phyloP scores from a whole-genome alignment of 2,113 vertebrate genomes.

The Oenanthe melanoleuca region DNA sequence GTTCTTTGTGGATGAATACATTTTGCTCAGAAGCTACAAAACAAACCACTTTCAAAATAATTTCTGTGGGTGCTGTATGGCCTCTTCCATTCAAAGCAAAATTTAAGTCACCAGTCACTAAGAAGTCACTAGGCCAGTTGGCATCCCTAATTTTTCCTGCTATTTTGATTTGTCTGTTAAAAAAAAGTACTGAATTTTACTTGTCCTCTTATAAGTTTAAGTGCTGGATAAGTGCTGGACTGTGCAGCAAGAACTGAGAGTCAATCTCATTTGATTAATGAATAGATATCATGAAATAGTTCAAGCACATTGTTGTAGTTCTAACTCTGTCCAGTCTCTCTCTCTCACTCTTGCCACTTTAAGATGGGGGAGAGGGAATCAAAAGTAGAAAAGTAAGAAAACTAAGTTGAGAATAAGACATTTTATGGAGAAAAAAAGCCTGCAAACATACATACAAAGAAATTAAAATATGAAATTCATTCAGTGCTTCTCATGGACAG shows the following conservation, averaged over 20 bases:
- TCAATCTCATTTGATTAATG: not conserved
- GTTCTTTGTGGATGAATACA: not conserved
- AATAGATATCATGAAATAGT: not conserved
- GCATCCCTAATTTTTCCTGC: not conserved
- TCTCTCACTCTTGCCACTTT: fast-evolving
- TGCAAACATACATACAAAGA: not conserved
- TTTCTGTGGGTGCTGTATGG: no score
- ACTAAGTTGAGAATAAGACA: not conserved
- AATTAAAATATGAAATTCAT: not conserved
- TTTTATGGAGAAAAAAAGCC: fast-evolving
- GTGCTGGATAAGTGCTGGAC: not conserved
- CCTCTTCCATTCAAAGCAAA: not conserved
- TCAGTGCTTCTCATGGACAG: not conserved
- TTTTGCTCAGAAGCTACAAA: not conserved
- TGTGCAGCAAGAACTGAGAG: not conserved
- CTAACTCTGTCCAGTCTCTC: not conserved
- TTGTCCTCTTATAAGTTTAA: not conserved
- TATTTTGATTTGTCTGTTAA: not conserved
- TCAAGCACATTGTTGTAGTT: fast-evolving
- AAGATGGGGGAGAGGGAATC: not conserved
- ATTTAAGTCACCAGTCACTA: not conserved
- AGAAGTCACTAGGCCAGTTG: not conserved
- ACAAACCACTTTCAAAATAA: fast-evolving
- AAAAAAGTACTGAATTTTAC: not conserved
- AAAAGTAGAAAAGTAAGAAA: not conserved